phyloP scores from a whole-genome alignment of 2,113 vertebrate genomes.

The Neomonachus schauinslandi region DNA sequence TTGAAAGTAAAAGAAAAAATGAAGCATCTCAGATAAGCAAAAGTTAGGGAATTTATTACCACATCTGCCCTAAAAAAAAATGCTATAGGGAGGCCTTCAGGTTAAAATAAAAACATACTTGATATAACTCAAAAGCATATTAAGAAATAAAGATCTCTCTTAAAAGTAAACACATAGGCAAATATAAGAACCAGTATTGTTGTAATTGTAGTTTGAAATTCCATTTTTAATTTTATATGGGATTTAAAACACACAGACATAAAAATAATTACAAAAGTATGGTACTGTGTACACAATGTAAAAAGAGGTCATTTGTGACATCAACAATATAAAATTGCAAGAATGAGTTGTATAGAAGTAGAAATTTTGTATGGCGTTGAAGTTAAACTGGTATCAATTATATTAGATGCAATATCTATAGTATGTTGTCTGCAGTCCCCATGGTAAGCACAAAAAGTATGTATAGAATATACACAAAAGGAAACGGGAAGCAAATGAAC shows the following conservation, averaged over 20 bases:
- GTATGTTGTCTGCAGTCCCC: neutral
- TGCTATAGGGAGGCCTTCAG: neutral
- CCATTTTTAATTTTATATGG: neutral
- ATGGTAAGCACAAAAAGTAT: neutral
- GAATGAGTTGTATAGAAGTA: neutral
- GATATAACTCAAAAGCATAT: neutral
- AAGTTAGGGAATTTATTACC: neutral
- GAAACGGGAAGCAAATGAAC: neutral
- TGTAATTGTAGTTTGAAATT: neutral
- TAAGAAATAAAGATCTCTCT: neutral
- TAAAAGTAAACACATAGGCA: neutral
- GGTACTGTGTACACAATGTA: neutral
- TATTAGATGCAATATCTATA: neutral
- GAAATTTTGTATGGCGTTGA: neutral
- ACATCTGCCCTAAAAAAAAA: neutral
- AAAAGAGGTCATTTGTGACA: neutral
- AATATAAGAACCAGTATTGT: neutral
- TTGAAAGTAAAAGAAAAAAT: neutral
- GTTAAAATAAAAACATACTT: neutral
- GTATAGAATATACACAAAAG: neutral
- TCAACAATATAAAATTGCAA: neutral
- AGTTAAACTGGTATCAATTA: neutral
- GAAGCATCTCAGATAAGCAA: neutral
- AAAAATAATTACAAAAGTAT: neutral
- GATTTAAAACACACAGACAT: neutral